Base-by-base conservation (phyloP, 2,113 vertebrate genomes). In the Callipepla californica region DNA sequence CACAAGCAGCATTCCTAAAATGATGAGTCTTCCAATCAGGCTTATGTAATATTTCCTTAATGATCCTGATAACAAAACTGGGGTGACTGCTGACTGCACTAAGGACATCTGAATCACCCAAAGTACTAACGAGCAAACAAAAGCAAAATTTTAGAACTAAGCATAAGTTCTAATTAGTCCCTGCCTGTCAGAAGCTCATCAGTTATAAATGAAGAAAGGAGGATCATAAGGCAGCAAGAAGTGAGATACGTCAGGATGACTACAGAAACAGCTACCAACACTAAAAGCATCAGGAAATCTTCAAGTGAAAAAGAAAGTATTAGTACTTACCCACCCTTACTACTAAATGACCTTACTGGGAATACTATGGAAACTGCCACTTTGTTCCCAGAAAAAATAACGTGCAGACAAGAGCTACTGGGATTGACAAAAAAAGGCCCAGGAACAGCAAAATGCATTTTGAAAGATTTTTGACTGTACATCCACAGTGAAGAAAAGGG, bases 291-390 rank as follows among this genome's bases (percentile, higher is more conserved):
- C 38, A 38, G 14, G 80, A 32, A 22, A 59, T 13, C 89, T 69
- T 69, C 51, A 77, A 14, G 0, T 0, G 53, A 88, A 53, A 74
- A 48, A 83, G 34, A 42, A 76, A 85, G 47, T 12, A 63, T 67
- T 61, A 50, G 88, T 90, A 94, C 95, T 96, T 88, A 96, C 96
- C 95, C 74, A 36, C 13, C 51, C 6, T 67, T 62, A 83, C 63
- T 23, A 86, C 63, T 90, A 94, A 92, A 92, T 94, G n/a, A 92
- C 80, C 70, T 89, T 83, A 58, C 70, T 82, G 80, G 61, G 44
- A 90, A 90, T 68, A 48, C 48, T 94, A 88, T 0, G 5, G 76
- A 61, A 90, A 59, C 59, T 76, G 66, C 58, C 45, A 65, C 73
- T 91, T 93, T 45, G 13, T 83, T 91, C 85, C 76, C 92, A 80